Base-by-base conservation (phyloP, 1,140 invertebrate species). In the Drosophila rufa region DNA sequence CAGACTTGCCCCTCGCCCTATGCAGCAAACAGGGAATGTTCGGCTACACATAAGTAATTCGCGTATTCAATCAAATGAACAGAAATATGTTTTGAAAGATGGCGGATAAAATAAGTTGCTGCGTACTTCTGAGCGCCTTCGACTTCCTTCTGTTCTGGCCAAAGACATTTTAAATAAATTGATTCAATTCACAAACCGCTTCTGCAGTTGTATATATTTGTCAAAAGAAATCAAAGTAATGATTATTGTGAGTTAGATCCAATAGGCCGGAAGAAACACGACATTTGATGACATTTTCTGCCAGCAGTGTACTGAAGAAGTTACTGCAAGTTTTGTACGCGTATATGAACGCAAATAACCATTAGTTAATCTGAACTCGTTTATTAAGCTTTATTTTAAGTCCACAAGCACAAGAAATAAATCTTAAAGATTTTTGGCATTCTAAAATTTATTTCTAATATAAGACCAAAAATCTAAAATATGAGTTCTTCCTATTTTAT, bases 171-270 rank as follows among this genome's bases (percentile, higher is more conserved):
- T 57, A 89, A 83, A 87, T 78, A 87, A 89, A 87, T 87, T 80
- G 83, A 89, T 87, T 80, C 82, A 80, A 83, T 89, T 87, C 82
- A 68, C 80, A 89, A 87, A 65, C 68, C 85, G 74, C 74, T 83
- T 58, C 36, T 43, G 25, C 40, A 42, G 57, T 45, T 57, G 40
- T 51, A 33, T 50, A 45, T 38, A 33, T 33, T 50, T 67, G 68
- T 89, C 84, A 83, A 89, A 87, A 87, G 77, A 87, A 87, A 83
- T 87, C 83, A 80, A 89, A 83, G 68, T 74, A 82, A 80, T 89
- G 81, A 83, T 80, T 71, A 68, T 68, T 68, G 22, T 33, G 14
- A 3, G 42, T 17, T 17, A n/a, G 42, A 38, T n/a, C 33, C 55
- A 33, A 22, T 38, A 40, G 51, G 15, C 19, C 27, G 40, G 17